Evolutionary conservation across 2,888 invertebrate genomes (phyloP), one percentile per base, ranked within the genome.

Genomic region (Zygogramma bicolorata): DNA sequence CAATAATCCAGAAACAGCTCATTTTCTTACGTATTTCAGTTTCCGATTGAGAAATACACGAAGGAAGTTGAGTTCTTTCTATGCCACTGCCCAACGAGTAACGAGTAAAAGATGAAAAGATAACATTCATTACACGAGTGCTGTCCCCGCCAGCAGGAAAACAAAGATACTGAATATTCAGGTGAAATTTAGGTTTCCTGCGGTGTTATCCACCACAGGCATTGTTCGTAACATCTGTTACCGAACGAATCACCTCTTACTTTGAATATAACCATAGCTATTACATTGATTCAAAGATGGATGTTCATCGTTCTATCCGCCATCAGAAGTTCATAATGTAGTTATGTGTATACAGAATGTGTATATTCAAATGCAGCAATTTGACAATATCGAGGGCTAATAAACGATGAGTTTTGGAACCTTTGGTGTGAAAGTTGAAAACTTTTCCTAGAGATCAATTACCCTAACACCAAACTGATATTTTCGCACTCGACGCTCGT

Each of bases 1-100:
- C n/a, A n/a, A n/a, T n/a, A 13, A 27, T 22, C n/a, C 25, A 13
- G 13, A 53, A 53, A 46, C 46, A 46, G 15, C 20, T 46, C 1
- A 20, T 13, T 18, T n/a, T 15, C 7, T 46, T n/a, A n/a, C n/a
- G n/a, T 53, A 53, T 53, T 53, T 25, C 27, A 22, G 13, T 53
- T 25, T 53, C 22, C 27, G 13, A 53, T 53, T 53, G 53, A 15
- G 53, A 22, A 53, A 53, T 27, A 53, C 53, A 27, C 25, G 53
- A 27, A 53, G 53, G 53, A 53, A 53, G 53, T n/a, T n/a, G n/a
- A n/a, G n/a, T 46, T 20, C 71, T 79, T 79, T 79, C 79, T 76
- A 67, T 74, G 73, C 74, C 79, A 76, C 70, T 75, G 75, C 78
- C 75, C 78, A 77, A 77, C 78, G 65, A 42, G 75, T n/a, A n/a